Conservation (phyloP, 2,888 invertebrate species). For the Eristalis arbustorum region DNA sequence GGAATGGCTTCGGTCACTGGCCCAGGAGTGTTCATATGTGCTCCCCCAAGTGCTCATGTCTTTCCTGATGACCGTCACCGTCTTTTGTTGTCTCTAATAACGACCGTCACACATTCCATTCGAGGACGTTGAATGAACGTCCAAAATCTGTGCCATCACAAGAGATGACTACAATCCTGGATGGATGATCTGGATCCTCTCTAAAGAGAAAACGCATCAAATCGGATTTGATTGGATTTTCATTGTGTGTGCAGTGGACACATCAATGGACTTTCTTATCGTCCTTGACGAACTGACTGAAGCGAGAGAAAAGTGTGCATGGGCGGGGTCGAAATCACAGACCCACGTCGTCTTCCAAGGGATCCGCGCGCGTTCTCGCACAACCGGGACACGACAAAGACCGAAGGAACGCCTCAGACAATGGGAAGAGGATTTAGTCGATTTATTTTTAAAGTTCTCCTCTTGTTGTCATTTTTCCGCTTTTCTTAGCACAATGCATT, state of each 20-base stretch:
- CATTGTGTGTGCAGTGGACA: neutral
- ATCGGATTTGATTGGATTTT: conserved; percentile 60
- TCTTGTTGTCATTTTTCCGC: neutral
- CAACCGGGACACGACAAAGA: conserved; percentile 2
- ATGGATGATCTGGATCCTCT: neutral
- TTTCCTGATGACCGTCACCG: neutral
- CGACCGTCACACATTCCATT: neutral
- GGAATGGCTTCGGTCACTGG: neutral
- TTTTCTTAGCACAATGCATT: neutral
- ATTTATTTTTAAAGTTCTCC: neutral
- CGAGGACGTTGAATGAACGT: neutral
- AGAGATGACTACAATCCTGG: neutral
- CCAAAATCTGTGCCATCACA: neutral
- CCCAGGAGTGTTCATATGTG: neutral
- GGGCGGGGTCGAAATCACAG: neutral
- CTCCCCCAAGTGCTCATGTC: no score
- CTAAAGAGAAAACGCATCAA: conserved; percentile 7
- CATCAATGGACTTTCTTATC: neutral
- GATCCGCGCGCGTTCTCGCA: neutral
- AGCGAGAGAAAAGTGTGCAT: no score
- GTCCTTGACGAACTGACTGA: neutral
- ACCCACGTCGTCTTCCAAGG: neutral
- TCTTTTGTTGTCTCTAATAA: neutral
- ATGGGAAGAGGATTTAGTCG: neutral
- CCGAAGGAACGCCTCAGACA: neutral